These are phyloP conservation scores for Elegia similella DNA, from an alignment of 2,888 invertebrate species.

Conservation along the genomic window DNA sequence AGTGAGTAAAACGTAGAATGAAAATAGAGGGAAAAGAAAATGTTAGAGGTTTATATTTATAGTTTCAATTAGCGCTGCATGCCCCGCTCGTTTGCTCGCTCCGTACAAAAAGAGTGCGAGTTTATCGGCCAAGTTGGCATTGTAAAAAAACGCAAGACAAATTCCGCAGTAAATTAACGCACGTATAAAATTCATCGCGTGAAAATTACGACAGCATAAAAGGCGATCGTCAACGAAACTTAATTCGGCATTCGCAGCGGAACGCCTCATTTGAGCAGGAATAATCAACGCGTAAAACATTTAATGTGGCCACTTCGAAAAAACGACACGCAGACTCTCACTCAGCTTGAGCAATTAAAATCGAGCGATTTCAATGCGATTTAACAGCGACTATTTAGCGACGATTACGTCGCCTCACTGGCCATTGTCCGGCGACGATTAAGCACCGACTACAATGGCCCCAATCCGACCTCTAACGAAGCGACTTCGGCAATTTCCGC, in stretches of 20 bases:
- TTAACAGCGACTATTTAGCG: conserved; percentile 68
- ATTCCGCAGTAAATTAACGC: conserved; percentile 50
- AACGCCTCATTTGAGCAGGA: conserved; percentile 61
- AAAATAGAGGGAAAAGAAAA: conserved; percentile 58
- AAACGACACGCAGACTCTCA: conserved; percentile 35
- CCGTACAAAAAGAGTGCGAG: conserved; percentile 30
- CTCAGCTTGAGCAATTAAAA: conserved; percentile 49
- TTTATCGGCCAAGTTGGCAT: conserved; percentile 28
- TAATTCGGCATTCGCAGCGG: conserved; percentile 60
- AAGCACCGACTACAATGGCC: conserved; percentile 66
- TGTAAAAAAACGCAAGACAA: conserved; percentile 22
- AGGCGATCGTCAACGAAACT: conserved; percentile 62
- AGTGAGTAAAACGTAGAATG: conserved; percentile 45
- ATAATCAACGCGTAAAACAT: conserved; percentile 65
- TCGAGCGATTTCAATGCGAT: conserved; percentile 55
- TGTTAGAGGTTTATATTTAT: conserved; percentile 68
- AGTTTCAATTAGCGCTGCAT: conserved; percentile 75
- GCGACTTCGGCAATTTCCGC: conserved; percentile 74
- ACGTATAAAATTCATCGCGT: conserved; percentile 57
- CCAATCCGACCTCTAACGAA: conserved; percentile 75
- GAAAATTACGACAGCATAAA: conserved; percentile 60
- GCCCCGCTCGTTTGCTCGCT: conserved; percentile 44
- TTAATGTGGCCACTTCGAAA: conserved; percentile 56
- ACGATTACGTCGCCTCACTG: conserved; percentile 72
- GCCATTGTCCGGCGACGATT: conserved; percentile 74